These are phyloP conservation scores for Indicator maculatus DNA, from an alignment of 2,113 vertebrate species.

Conservation along the genomic window DNA sequence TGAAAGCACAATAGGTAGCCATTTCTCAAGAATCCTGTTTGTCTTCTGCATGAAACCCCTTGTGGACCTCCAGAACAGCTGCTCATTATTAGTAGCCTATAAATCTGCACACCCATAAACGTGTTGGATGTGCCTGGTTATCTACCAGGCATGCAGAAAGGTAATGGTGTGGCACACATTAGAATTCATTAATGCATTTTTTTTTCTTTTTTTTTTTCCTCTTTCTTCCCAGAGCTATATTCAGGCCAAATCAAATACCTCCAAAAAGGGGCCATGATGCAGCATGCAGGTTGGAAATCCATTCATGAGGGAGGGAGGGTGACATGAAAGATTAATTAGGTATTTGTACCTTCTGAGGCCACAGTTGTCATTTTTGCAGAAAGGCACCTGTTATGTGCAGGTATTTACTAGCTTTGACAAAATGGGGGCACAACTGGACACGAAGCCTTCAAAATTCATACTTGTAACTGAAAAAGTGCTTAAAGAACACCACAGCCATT, in stretches of 20 bases:
- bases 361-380: background rate
- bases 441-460: background rate
- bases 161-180: constrained; percentile 1
- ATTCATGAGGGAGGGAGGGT: background rate
- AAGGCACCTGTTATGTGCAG: background rate
- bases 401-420: background rate
- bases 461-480: background rate
- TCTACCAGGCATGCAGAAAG: constrained; percentile 11
- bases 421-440: background rate
- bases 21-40: background rate
- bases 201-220: background rate
- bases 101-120: constrained; percentile 9
- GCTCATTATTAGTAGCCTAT: background rate
- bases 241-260: background rate
- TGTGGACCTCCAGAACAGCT: background rate
- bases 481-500: background rate
- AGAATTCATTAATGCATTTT: background rate
- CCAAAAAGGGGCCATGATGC: background rate
- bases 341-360: background rate
- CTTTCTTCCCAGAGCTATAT: background rate
- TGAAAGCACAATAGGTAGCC: background rate
- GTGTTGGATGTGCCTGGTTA: background rate
- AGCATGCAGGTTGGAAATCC: background rate
- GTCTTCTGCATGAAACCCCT: background rate
- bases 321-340: background rate